Base-by-base conservation (phyloP, 2,888 invertebrate species). In the Eumacrocentrus americanus region DNA sequence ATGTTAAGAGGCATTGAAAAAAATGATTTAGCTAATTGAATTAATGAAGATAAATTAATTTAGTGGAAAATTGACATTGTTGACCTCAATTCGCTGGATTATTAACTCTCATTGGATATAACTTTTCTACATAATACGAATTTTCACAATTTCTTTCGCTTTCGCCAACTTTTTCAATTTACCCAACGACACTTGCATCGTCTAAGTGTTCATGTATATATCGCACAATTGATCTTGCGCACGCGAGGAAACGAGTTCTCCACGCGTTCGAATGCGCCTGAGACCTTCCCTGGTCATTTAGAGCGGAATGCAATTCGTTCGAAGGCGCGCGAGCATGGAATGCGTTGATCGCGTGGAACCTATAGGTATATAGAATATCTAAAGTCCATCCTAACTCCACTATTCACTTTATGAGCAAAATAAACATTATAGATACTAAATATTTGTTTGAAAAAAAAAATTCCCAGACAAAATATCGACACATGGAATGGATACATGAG, bases 241-340 rank as follows among this genome's bases (percentile, higher is more conserved):
- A 64, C 67, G 61, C 71, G 64, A 63, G 61, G 59, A 67, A 70
- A 69, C 67, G 70, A 70, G 74, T 70, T 67, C 59, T 64, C 68
- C 69, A 64, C 66, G 65, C 68, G 64, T 65, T 55, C 54, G 20
- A 66, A 59, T 58, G 65, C 60, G 63, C 44, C 52, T 37, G 57
- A 56, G 48, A 62, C 51, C 55, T 57, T 52, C 40, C 47, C 40
- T 50, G 40, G 48, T 60, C 60, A 63, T 63, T 63, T 56, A 63
- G 60, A 60, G 58, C 54, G 63, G 63, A 60, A 63, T 63, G 63
- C 54, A 51, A 57, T 51, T 63, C 60, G 52, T 52, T 54, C 42
- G 18, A 40, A 60, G 18, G 37, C 20, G 23, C 57, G 44, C 53
- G 47, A 22, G 57, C 46, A 20, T 23, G 60, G 60, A 63, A 63